Conservation (phyloP, 2,797 vertebrate genomes). For the Crypturellus tataupa region DNA sequence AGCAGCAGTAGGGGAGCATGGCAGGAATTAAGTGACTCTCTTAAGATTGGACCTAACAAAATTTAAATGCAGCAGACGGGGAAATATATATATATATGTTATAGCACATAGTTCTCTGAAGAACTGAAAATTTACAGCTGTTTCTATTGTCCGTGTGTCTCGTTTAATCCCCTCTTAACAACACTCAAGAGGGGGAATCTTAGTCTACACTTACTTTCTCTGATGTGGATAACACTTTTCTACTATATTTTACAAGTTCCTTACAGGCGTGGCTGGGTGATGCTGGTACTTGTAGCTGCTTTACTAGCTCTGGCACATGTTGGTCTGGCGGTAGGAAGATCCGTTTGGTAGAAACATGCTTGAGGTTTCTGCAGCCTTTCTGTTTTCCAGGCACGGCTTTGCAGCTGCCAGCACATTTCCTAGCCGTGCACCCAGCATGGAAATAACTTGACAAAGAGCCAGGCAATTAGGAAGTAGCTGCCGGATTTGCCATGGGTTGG, state of each 20-base stretch:
- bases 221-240: not conserved
- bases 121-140: not conserved
- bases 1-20: not conserved
- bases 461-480: not conserved
- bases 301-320: not conserved
- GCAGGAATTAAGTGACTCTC: not conserved
- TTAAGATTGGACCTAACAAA: not conserved
- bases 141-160: not conserved
- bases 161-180: not conserved
- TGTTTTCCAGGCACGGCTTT: not conserved
- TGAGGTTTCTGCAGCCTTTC: accelerated
- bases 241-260: not conserved
- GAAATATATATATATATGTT: not conserved
- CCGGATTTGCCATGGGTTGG: not conserved
- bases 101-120: no score
- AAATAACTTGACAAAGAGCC: not conserved
- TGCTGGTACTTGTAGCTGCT: not conserved
- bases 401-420: not conserved
- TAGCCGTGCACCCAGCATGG: accelerated
- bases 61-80: not conserved
- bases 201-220: not conserved
- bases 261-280: not conserved
- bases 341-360: not conserved
- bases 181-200: not conserved
- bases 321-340: not conserved